A percentile compares a stretch with the other conserved stretches of the same genome.
These are phyloP conservation scores for Colletes collaris DNA, from an alignment of 2,888 invertebrate genomes.

Conservation along the genomic window DNA sequence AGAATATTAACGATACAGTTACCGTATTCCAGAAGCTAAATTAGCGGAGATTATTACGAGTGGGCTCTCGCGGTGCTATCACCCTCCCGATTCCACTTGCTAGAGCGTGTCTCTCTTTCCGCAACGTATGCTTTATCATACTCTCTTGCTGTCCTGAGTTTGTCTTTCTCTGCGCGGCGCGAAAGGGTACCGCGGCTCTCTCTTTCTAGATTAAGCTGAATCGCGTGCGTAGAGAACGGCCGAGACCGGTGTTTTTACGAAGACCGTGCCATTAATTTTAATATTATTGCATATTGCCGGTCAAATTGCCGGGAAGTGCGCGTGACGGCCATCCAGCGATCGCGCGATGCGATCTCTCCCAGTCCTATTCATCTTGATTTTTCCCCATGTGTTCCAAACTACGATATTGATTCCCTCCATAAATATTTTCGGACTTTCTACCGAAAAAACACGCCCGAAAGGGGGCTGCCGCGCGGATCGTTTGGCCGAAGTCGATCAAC, in stretches of 20 bases:
- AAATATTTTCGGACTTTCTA: slow-evolving; percentile 51
- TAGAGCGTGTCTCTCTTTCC: slow-evolving; percentile 47
- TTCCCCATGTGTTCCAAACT: slow-evolving; percentile 48
- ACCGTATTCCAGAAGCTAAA: slow-evolving; percentile 82
- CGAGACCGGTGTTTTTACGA: slow-evolving; percentile 65
- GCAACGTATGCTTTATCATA: slow-evolving; percentile 54
- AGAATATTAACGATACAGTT: slow-evolving; percentile 83
- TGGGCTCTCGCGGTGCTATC: slow-evolving; percentile 74
- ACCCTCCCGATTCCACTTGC: slow-evolving; percentile 47
- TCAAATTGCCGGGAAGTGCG: slow-evolving; percentile 72
- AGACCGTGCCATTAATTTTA: slow-evolving; percentile 73
- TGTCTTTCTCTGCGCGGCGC: slow-evolving; percentile 49
- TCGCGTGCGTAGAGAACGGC: slow-evolving; percentile 26
- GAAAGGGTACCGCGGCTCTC: slow-evolving; percentile 42
- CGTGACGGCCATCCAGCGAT: slow-evolving; percentile 63
- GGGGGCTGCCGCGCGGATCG: background rate
- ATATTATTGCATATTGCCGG: slow-evolving; percentile 77
- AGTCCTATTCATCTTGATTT: slow-evolving; percentile 69
- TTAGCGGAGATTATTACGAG: slow-evolving; percentile 83
- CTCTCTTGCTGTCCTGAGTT: slow-evolving; percentile 45
- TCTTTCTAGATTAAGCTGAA: slow-evolving; percentile 29
- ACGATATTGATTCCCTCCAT: slow-evolving; percentile 66
- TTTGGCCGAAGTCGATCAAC: slow-evolving; percentile 2
- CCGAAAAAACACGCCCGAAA: slow-evolving; percentile 26
- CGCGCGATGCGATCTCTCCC: slow-evolving; percentile 46